These are phyloP conservation scores for Cephus cinctus DNA, from an alignment of 1,140 invertebrate genomes.

Conservation along the genomic window DNA sequence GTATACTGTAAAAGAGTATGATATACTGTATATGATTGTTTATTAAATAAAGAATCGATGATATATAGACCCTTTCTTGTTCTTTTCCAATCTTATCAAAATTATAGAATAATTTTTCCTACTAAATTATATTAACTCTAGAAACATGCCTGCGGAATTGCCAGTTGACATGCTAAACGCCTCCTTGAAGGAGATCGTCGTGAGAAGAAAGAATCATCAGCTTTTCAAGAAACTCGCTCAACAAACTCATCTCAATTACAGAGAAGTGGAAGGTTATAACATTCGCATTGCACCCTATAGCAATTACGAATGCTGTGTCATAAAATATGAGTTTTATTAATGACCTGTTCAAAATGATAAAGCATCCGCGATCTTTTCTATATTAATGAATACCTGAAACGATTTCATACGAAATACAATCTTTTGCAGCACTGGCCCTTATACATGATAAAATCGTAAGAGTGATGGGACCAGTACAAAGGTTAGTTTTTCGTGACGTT, in stretches of 20 bases:
- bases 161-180: constrained; percentile 35
- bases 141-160: constrained; percentile 36
- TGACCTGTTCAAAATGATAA: constrained; percentile 38
- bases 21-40: neutral
- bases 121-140: neutral
- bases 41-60: neutral
- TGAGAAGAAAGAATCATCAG: constrained; percentile 36
- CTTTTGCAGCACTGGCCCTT: constrained; percentile 33
- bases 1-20: neutral
- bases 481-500: constrained; percentile 65
- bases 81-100: neutral
- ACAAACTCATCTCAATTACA: constrained; percentile 47
- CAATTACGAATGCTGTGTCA: too few relatives aligned
- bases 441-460: constrained; percentile 46
- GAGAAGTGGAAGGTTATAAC: constrained; percentile 56
- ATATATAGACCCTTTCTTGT: neutral
- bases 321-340: too few relatives aligned
- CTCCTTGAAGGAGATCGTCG: constrained; percentile 33
- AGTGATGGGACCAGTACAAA: constrained; percentile 51
- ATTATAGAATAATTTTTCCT: neutral
- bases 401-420: constrained; percentile 7
- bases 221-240: constrained; percentile 40
- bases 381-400: neutral
- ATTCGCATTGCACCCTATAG: too few relatives aligned
- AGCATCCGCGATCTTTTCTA: neutral